phyloP scores from a whole-genome alignment of 2,113 vertebrate species.

The Fukomys damarensis region DNA sequence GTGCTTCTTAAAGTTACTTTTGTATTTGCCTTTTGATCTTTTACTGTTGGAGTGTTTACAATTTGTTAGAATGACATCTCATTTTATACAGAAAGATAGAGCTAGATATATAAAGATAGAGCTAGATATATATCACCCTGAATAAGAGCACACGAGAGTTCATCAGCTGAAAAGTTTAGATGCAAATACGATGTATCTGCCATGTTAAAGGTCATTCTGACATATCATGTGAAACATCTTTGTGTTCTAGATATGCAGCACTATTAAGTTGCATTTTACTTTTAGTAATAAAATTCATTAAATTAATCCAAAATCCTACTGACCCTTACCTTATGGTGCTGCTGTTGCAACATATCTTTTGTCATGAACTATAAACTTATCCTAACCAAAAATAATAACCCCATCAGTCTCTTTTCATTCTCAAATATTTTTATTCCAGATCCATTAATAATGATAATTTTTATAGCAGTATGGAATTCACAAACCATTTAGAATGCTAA shows the following conservation, averaged over 20 bases:
- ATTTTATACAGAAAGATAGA: background rate
- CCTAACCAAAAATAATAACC: background rate
- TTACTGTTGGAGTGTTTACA: background rate
- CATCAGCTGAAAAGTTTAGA: background rate
- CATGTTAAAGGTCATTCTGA: background rate
- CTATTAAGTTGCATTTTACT: slow-evolving; percentile 2
- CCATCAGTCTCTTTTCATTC: background rate
- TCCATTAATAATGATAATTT: slow-evolving; percentile 66
- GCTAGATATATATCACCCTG: background rate
- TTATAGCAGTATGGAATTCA: slow-evolving; percentile 53
- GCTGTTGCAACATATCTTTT: background rate
- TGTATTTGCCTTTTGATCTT: background rate
- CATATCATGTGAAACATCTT: background rate
- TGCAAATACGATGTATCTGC: background rate
- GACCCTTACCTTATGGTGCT: background rate
- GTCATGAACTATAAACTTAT: background rate
- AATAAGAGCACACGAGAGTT: background rate
- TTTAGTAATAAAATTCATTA: slow-evolving; percentile 22
- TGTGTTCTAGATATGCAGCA: background rate
- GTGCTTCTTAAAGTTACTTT: background rate
- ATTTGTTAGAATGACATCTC: background rate
- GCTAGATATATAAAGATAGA: background rate
- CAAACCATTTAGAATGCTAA: slow-evolving; percentile 64
- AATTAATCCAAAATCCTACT: slow-evolving; percentile 7
- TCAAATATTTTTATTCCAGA: slow-evolving; percentile 11